Conservation (phyloP, 2,113 vertebrate genomes). For the Arothron firmamentum region DNA sequence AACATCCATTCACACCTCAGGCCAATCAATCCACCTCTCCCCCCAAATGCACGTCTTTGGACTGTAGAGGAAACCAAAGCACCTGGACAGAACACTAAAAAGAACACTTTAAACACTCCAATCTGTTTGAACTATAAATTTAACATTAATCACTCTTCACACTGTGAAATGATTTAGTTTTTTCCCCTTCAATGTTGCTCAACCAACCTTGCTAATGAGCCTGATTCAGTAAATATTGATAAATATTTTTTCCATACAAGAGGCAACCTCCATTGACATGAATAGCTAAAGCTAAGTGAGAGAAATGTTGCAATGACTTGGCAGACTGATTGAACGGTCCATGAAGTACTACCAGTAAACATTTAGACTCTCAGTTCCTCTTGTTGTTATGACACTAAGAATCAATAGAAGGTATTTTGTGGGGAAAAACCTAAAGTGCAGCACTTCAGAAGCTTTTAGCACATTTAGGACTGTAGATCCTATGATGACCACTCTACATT, state of each 20-base stretch:
- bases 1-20: no score
- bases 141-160: not conserved
- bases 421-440: not conserved
- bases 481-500: no score
- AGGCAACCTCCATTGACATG: not conserved
- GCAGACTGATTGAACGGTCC: no score
- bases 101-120: no score
- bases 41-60: no score
- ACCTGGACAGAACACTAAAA: no score
- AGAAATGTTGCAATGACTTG: not conserved
- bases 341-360: not conserved
- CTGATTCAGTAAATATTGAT: not conserved
- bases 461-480: no score
- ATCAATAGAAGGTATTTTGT: not conserved
- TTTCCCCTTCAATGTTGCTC: not conserved
- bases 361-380: not conserved
- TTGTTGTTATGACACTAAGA: no score
- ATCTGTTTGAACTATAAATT: no score
- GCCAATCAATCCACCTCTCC: no score
- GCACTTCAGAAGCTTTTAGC: not conserved
- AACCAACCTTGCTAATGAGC: not conserved
- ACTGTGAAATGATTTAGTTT: not conserved
- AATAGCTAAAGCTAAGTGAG: no score
- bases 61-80: no score
- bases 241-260: not conserved